Evolutionary conservation across 1,140 invertebrate species (phyloP).

Genomic region (Brachionus sp.): DNA sequence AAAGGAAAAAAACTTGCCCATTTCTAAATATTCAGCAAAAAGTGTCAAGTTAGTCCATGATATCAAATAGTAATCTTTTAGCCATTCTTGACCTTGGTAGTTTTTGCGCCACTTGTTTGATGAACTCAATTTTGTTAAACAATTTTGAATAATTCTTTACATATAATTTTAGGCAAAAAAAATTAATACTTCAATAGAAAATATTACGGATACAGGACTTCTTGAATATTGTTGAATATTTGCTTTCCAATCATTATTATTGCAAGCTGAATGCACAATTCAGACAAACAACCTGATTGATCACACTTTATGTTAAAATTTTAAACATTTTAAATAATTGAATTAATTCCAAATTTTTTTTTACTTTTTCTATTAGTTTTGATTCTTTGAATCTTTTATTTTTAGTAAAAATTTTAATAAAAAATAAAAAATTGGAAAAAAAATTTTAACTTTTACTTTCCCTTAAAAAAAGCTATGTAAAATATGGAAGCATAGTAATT

Average conservation of each 20-base stretch:
- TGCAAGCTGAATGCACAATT: conserved; percentile 74
- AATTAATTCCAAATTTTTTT: neutral
- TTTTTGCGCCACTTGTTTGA: conserved; percentile 48
- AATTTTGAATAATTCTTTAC: conserved; percentile 56
- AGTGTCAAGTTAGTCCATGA: conserved; percentile 65
- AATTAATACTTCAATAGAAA: neutral
- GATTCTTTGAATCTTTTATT: neutral
- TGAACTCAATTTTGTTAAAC: conserved; percentile 64
- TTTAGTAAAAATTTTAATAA: neutral
- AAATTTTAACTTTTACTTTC: conserved; percentile 62
- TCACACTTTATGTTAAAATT: conserved; percentile 64
- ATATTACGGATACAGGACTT: conserved; percentile 66
- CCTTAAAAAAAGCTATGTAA: conserved; percentile 97
- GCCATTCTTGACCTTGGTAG: conserved; percentile 66
- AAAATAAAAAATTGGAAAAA: neutral
- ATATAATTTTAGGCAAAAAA: neutral
- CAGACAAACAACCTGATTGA: conserved; percentile 75
- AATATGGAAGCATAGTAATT: conserved; percentile 98
- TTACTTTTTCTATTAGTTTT: conserved; percentile 11
- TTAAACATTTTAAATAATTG: neutral
- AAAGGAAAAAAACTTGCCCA: conserved; percentile 67
- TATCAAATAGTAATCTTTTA: conserved; percentile 86
- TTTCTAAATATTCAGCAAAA: conserved; percentile 94
- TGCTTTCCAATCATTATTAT: conserved; percentile 84
- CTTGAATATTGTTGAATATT: conserved; percentile 73